Conservation (phyloP, 1,140 invertebrate species). For the Lepeophtheirus salmonis region DNA sequence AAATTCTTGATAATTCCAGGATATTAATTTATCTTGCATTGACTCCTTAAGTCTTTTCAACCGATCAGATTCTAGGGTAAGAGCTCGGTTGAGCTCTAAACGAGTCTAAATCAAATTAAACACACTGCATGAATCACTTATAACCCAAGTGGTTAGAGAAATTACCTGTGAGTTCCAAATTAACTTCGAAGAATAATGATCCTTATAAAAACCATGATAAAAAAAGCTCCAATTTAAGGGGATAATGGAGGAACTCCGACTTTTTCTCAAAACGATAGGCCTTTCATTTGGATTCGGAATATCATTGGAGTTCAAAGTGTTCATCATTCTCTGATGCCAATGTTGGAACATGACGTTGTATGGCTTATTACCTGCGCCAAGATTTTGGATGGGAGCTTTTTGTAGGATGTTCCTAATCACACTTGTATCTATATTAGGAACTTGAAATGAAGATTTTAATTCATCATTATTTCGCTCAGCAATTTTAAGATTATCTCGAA, state of each 20-base stretch:
- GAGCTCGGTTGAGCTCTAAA: slow-evolving; percentile 73
- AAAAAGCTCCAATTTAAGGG: slow-evolving; percentile 82
- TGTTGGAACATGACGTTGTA: slow-evolving; percentile 59
- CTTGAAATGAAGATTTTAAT: slow-evolving; percentile 2
- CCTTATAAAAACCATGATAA: slow-evolving; percentile 83
- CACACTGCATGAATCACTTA: too few species aligned
- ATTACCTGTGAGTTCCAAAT: slow-evolving; percentile 95
- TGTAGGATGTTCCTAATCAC: neutral
- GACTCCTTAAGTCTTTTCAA: slow-evolving; percentile 79
- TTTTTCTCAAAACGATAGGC: slow-evolving; percentile 71
- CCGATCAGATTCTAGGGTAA: slow-evolving; percentile 80
- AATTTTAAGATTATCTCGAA: slow-evolving; percentile 82
- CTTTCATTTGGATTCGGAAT: slow-evolving; percentile 37
- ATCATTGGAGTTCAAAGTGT: slow-evolving; percentile 37
- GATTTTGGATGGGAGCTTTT: slow-evolving; percentile 26
- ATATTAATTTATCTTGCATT: slow-evolving; percentile 45
- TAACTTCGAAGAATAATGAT: slow-evolving; percentile 85
- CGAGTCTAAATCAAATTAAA: slow-evolving; percentile 46
- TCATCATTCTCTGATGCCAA: slow-evolving; percentile 59
- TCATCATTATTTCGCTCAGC: slow-evolving; percentile 44
- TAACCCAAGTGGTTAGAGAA: neutral
- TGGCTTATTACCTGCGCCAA: slow-evolving; percentile 40
- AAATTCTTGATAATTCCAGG: slow-evolving; percentile 97
- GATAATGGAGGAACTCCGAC: slow-evolving; percentile 72
- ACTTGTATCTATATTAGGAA: neutral